A percentile compares a stretch with the other conserved stretches of the same genome.
Conservation (phyloP, 2,113 vertebrate species). For the Falcunculus frontatus region DNA sequence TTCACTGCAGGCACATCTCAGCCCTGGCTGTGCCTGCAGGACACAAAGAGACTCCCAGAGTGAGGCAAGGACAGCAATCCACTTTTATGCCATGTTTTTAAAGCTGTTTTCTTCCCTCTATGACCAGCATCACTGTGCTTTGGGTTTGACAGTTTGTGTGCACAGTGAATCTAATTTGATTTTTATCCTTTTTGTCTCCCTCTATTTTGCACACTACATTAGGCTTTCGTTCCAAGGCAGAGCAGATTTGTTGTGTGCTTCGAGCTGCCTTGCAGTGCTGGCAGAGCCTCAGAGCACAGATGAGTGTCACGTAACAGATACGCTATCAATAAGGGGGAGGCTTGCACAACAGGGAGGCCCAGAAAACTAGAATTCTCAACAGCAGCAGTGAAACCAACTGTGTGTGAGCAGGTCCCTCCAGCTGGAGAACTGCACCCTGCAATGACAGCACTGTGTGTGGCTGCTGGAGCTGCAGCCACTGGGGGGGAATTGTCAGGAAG, state of each 20-base stretch:
- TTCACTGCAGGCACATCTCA: background rate
- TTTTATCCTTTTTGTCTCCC: conserved; percentile 6
- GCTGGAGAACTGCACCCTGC: background rate
- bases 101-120: background rate
- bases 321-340: background rate
- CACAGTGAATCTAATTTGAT: background rate
- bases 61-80: background rate
- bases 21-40: background rate
- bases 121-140: background rate
- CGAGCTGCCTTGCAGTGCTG: background rate
- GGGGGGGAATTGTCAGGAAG: background rate
- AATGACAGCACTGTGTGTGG: background rate
- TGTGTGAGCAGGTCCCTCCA: background rate
- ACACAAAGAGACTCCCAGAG: background rate
- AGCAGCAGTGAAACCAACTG: background rate
- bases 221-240: conserved; percentile 3
- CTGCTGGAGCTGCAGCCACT: background rate
- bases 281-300: background rate
- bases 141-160: background rate
- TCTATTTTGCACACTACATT: background rate
- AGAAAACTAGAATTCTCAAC: background rate
- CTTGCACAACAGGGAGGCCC: background rate
- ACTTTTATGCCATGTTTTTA: background rate
- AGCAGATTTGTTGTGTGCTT: background rate
- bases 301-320: background rate